phyloP scores from a whole-genome alignment of 2,888 invertebrate genomes.

The Lydus trimaculatus region DNA sequence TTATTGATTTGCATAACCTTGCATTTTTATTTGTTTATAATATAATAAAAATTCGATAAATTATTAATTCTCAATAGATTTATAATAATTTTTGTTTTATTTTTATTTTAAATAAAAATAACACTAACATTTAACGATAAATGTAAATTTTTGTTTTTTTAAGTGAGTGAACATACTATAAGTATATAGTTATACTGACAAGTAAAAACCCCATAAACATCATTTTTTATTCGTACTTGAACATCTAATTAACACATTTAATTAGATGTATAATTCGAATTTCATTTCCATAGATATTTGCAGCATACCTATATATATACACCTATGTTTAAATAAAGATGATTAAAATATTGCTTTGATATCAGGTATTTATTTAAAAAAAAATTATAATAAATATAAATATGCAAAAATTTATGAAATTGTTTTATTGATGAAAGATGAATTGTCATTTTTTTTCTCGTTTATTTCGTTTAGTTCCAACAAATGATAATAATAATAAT shows the following conservation, averaged over 20 bases:
- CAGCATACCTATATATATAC: too few relatives aligned
- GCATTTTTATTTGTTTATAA: too few relatives aligned
- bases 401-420: neutral
- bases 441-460: neutral
- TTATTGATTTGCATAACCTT: too few relatives aligned
- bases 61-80: neutral
- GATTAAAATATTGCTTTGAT: constrained; percentile 1
- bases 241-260: constrained; percentile 15
- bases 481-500: neutral
- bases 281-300: constrained; percentile 26
- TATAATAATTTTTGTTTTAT: too few relatives aligned
- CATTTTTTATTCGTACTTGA: neutral
- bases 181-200: neutral
- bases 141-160: neutral
- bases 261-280: constrained; percentile 30
- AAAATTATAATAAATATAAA: neutral
- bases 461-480: neutral
- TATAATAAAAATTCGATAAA: too few relatives aligned
- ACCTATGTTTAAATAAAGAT: constrained; percentile 24
- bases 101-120: neutral
- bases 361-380: neutral
- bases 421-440: neutral
- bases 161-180: neutral
- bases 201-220: constrained; percentile 1
- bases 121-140: neutral